Evolutionary conservation across 2,113 vertebrate species (phyloP).

Genomic region (Apistogramma diplotaenia): DNA sequence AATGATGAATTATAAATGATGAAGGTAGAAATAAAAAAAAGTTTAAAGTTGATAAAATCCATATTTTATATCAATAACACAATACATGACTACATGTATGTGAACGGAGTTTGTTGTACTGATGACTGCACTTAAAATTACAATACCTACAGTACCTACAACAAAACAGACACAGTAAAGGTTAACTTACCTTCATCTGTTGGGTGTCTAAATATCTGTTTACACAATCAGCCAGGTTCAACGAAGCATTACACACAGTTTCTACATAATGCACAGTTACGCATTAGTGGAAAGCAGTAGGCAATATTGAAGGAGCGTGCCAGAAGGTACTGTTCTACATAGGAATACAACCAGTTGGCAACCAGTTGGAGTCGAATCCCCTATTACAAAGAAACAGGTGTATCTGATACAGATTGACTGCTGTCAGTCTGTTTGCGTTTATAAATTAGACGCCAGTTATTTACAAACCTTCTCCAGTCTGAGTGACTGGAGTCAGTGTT

Average conservation of each 20-base stretch:
- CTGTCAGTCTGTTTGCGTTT: too few species aligned
- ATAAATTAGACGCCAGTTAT: too few species aligned
- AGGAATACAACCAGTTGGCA: too few species aligned
- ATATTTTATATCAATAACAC: neutral
- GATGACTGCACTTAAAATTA: neutral
- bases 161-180: neutral
- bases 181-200: neutral
- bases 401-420: too few species aligned
- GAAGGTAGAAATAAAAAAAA: neutral
- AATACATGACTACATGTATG: neutral
- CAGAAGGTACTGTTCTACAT: neutral
- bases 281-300: neutral
- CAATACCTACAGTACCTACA: neutral
- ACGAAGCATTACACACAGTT: neutral
- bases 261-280: neutral
- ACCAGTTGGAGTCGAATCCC: too few species aligned
- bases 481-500: neutral
- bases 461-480: neutral
- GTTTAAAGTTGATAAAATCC: neutral
- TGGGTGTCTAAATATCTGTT: neutral
- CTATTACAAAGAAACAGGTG: too few species aligned
- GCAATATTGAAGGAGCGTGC: neutral
- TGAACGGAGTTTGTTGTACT: neutral
- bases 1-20: neutral
- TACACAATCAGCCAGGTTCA: neutral